Conservation (phyloP, 2,113 vertebrate species). For the Oenanthe oenanthe region DNA sequence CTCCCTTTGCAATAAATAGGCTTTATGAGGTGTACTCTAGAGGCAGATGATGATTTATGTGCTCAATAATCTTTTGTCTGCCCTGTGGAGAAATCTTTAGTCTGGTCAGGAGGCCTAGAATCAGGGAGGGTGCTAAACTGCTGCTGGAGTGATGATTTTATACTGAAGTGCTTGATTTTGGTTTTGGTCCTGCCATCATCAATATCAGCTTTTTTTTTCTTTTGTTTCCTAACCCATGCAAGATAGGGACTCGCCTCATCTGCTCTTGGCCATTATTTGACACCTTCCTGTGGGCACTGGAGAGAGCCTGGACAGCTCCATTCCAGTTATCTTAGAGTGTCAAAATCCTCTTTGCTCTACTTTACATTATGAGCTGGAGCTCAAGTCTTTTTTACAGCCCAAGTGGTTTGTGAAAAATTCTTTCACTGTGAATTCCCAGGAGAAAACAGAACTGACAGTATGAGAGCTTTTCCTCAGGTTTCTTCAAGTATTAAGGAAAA, state of each 20-base stretch:
- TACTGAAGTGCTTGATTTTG: background rate
- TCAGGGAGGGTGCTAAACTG: background rate
- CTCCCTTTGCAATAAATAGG: background rate
- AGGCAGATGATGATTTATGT: background rate
- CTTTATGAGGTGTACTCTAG: background rate
- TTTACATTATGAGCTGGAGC: background rate
- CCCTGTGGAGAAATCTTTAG: background rate
- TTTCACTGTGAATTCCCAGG: background rate
- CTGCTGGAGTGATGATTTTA: background rate
- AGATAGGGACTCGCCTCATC: fast-evolving
- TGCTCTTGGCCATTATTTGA: background rate
- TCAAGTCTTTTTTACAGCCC: background rate
- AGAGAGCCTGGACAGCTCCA: background rate
- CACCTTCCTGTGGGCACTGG: background rate
- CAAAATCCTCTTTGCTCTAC: background rate
- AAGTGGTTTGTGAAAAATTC: background rate
- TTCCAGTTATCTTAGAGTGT: background rate
- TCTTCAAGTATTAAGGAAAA: background rate
- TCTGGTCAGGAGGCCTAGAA: background rate
- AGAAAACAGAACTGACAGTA: background rate
- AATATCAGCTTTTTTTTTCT: background rate
- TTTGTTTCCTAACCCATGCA: background rate
- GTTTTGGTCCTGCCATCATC: background rate
- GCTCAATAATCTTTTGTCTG: background rate
- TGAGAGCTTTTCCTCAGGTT: background rate